phyloP scores from a whole-genome alignment of 2,797 vertebrate genomes.

The Clarias pachynema region DNA sequence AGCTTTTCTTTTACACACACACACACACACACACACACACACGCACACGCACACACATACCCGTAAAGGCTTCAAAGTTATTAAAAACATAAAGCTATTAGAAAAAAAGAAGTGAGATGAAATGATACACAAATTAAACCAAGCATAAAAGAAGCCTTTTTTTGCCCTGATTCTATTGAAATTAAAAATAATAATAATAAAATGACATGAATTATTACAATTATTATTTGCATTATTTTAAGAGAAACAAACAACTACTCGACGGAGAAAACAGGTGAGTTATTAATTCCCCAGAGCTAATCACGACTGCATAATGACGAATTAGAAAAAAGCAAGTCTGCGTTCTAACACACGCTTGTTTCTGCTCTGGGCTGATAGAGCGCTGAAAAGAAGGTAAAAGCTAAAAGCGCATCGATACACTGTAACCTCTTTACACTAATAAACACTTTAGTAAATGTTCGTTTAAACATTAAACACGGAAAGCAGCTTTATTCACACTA shows the following conservation, averaged over 20 bases:
- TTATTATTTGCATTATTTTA: neutral
- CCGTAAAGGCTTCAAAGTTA: neutral
- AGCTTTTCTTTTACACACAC: neutral
- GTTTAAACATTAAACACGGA: conserved; percentile 3
- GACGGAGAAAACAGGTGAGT: neutral
- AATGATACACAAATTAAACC: neutral
- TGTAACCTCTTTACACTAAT: conserved; percentile 3
- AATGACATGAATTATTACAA: neutral
- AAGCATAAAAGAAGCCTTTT: neutral
- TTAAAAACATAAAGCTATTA: neutral
- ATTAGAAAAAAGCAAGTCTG: neutral
- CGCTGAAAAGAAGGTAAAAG: too few relatives aligned
- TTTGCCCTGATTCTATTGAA: neutral
- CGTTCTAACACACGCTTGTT: neutral
- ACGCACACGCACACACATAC: conserved; percentile 14
- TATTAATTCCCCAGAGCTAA: neutral
- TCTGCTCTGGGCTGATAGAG: neutral
- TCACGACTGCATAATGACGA: neutral
- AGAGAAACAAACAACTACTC: neutral
- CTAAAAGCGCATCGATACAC: neutral
- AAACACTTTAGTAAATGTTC: conserved; percentile 8
- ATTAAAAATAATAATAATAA: neutral
- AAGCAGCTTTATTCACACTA: neutral
- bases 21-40: neutral
- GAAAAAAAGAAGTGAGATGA: neutral